phyloP scores from a whole-genome alignment of 2,113 vertebrate species.

The Plectropomus leopardus region DNA sequence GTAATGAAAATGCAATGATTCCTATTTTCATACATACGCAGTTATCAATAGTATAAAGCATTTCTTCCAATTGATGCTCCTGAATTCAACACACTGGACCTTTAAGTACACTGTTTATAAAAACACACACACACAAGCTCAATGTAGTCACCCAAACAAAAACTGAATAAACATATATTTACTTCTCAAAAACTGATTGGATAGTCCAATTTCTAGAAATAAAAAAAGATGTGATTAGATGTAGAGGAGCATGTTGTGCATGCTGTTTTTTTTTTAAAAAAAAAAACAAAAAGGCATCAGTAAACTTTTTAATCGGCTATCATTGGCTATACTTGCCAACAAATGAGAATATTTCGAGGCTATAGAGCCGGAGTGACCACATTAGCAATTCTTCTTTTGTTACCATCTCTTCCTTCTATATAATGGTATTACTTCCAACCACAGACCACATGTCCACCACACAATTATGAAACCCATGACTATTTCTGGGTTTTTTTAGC shows the following conservation, averaged over 20 bases:
- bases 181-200: not conserved
- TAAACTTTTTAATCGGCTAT: not conserved
- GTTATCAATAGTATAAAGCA: too few relatives aligned
- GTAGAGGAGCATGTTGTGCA: not conserved
- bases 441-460: not conserved
- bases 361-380: not conserved
- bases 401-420: not conserved
- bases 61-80: too few relatives aligned
- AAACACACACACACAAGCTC: not conserved
- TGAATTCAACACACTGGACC: too few relatives aligned
- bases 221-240: not conserved
- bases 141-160: not conserved
- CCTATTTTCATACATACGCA: too few relatives aligned
- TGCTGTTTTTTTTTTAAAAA: too few relatives aligned
- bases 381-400: not conserved
- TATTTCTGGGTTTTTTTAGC: not conserved
- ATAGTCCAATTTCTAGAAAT: not conserved
- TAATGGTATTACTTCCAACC: not conserved
- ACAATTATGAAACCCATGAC: not conserved
- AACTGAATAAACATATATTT: not conserved
- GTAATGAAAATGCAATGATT: too few relatives aligned
- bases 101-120: too few relatives aligned
- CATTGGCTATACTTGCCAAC: not conserved
- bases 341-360: constrained; percentile 10
- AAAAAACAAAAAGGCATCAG: not conserved